Base-by-base conservation (phyloP, 2,888 invertebrate genomes). In the Plagiodera versicolora region DNA sequence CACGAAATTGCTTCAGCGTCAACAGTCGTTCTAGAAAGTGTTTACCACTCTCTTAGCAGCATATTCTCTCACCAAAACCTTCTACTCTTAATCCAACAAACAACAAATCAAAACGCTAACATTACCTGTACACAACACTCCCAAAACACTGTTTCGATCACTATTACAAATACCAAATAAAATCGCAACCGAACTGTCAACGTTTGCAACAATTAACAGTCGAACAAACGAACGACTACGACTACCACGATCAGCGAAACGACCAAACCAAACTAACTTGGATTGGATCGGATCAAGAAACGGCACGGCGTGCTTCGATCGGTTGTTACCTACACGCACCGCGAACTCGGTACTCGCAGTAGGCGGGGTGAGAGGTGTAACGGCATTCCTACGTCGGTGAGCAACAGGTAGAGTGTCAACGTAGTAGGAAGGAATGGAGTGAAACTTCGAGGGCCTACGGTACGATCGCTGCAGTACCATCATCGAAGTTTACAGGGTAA, bases 291-390 rank as follows among this genome's bases (percentile, higher is more conserved):
- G 3, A 32, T 8, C 32, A 32, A 32, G 39, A n/a, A n/a, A n/a
- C n/a, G n/a, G n/a, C 14, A 8, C 10, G 14, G 3, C 2, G 8
- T 14, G 39, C 39, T 39, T 11, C 39, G n/a, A 1, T 39, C 39
- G 39, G 32, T 11, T 2, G 39, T 39, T 39, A 14, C 39, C 39
- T 58, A 49, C 28, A 60, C 60, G 48, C 57, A 63, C 63, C 47
- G 6, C 14, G 60, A 52, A 51, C 63, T 56, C 19, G 64, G 66
- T 63, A 57, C 67, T 54, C 60, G 35, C 58, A 60, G 70, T 72
- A 56, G 72, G 75, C 69, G 72, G 69, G 72, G 72, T 70, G 64
- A 71, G 74, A 72, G 73, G 72, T 67, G 65, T 65, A 52, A 62
- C 68, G 63, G 69, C 74, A 75, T 75, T 75, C 75, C 75, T 67